Percentiles rank a stretch among this genome's conserved stretches.
Conservation (phyloP, 1,140 invertebrate genomes). For the Gryon sp. region DNA sequence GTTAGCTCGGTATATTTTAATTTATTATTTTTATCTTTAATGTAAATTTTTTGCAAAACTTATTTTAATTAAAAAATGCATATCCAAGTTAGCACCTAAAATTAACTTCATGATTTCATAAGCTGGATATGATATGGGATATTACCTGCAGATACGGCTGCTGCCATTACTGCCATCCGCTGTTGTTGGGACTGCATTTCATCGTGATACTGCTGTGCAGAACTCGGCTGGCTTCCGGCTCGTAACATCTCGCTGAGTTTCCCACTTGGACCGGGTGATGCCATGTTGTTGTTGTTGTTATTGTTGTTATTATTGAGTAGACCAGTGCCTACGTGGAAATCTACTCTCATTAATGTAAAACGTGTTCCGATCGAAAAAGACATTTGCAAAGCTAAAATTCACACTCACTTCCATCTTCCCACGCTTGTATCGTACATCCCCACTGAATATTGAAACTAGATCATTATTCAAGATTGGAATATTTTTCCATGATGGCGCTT, state of each 20-base stretch:
- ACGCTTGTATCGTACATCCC: slow-evolving; percentile 1
- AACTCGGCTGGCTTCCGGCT: slow-evolving; percentile 77
- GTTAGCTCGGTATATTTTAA: too few species aligned
- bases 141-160: slow-evolving; percentile 83
- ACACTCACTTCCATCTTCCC: slow-evolving; percentile 54
- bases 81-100: too few species aligned
- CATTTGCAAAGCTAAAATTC: slow-evolving; percentile 14
- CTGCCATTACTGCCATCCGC: slow-evolving; percentile 88
- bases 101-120: slow-evolving; percentile 35
- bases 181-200: slow-evolving; percentile 86
- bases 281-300: slow-evolving; percentile 85
- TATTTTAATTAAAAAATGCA: too few species aligned
- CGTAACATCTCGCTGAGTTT: slow-evolving; percentile 85
- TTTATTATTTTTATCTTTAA: too few species aligned
- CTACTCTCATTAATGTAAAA: slow-evolving; percentile 76
- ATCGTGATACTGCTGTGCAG: slow-evolving; percentile 83
- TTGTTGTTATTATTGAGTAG: slow-evolving; percentile 83
- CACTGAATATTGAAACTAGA: slow-evolving; percentile 1
- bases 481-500: slow-evolving; percentile 24
- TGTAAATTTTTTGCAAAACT: too few species aligned
- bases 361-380: slow-evolving; percentile 16
- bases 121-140: background rate
- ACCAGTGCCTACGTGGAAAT: slow-evolving; percentile 80
- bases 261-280: slow-evolving; percentile 77
- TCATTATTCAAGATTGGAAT: slow-evolving; percentile 24